Conservation (phyloP, 2,888 invertebrate genomes). For the Nebria brevicollis region DNA sequence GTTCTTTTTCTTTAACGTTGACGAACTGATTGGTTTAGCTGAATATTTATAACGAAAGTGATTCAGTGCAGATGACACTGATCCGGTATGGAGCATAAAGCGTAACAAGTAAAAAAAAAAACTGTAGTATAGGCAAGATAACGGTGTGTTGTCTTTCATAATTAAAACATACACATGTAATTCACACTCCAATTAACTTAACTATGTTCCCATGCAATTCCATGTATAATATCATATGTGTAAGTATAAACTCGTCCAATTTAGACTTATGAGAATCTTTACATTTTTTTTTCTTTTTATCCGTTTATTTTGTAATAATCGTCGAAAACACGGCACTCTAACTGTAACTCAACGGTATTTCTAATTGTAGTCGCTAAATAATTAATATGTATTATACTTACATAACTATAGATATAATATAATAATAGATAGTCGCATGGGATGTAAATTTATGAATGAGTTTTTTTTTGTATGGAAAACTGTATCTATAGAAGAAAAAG, state of each 20-base stretch:
- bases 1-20: too few relatives aligned
- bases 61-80: neutral
- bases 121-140: neutral
- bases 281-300: slow-evolving; percentile 25
- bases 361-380: slow-evolving; percentile 14
- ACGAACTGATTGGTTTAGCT: neutral
- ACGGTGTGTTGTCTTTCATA: slow-evolving; percentile 9
- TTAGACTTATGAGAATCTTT: slow-evolving; percentile 2
- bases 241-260: slow-evolving; percentile 6
- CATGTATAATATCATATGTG: neutral
- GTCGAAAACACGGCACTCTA: slow-evolving; percentile 35
- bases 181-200: slow-evolving; percentile 42
- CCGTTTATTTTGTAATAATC: slow-evolving; percentile 43
- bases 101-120: neutral
- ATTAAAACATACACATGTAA: slow-evolving; percentile 34
- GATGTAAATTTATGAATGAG: too few relatives aligned
- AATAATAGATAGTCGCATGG: too few relatives aligned
- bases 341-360: slow-evolving; percentile 33
- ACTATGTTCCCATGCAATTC: slow-evolving; percentile 9
- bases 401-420: neutral
- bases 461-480: too few relatives aligned
- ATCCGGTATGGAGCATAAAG: neutral
- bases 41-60: neutral
- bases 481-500: too few relatives aligned
- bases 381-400: neutral